Evolutionary conservation across 2,888 invertebrate genomes (phyloP).

Genomic region (Epinotia demarniana): DNA sequence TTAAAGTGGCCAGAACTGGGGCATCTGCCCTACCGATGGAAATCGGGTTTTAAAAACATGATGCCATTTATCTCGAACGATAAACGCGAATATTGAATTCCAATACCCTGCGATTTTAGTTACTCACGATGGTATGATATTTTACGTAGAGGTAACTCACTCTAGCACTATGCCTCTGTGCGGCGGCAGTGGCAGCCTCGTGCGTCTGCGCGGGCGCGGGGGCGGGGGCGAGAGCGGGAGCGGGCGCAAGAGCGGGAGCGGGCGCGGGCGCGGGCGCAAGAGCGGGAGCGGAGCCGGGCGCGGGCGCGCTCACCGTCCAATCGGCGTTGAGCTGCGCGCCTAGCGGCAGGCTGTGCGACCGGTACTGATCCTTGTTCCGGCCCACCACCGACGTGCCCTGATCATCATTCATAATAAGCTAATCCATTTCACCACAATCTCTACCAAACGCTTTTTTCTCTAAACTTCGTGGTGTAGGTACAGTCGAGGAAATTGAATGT

Average conservation of each 20-base stretch:
- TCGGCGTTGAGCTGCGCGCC: slow-evolving; percentile 83
- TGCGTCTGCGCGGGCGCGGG: slow-evolving; percentile 65
- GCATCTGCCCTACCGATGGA: too few relatives aligned
- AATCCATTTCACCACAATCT: not conserved
- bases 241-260: slow-evolving; percentile 50
- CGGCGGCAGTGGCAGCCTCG: slow-evolving; percentile 76
- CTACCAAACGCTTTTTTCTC: too few relatives aligned
- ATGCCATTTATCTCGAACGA: too few relatives aligned
- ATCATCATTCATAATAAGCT: not conserved
- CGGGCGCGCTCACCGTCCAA: slow-evolving; percentile 69
- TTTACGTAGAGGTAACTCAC: slow-evolving; percentile 52
- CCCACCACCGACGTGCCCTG: slow-evolving; percentile 41
- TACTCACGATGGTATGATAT: too few relatives aligned
- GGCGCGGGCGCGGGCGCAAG: slow-evolving; percentile 58
- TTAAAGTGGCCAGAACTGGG: too few relatives aligned
- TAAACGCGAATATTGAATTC: too few relatives aligned
- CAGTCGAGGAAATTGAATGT: too few relatives aligned
- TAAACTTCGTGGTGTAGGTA: too few relatives aligned
- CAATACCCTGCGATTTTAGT: too few relatives aligned
- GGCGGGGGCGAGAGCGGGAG: slow-evolving; percentile 79
- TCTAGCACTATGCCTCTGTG: slow-evolving; percentile 67
- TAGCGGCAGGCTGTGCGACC: slow-evolving; percentile 86
- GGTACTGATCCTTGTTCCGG: slow-evolving; percentile 80
- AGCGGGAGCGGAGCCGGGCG: slow-evolving; percentile 54
- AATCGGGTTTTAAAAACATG: too few relatives aligned